These are phyloP conservation scores for Actinernus sp. DNA, from an alignment of 92 coral and sea anemone species.

Conservation along the genomic window DNA sequence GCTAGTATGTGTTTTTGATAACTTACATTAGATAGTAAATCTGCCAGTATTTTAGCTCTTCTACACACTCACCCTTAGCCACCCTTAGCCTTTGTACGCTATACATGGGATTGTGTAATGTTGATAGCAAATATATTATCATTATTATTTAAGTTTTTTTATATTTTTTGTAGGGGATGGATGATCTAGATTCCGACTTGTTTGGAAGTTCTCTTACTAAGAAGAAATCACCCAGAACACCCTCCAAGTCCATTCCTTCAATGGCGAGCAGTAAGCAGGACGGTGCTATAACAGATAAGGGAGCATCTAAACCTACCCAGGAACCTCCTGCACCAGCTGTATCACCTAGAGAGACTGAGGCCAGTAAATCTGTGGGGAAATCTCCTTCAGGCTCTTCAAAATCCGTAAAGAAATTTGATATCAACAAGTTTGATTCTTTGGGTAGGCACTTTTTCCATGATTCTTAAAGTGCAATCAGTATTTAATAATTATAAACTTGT, in stretches of 20 bases:
- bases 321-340: neutral
- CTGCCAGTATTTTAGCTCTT: no score
- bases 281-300: conserved; percentile 2
- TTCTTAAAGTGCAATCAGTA: no score
- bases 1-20: no score
- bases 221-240: conserved; percentile 43
- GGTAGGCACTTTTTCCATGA: conserved; percentile 28
- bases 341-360: neutral
- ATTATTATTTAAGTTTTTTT: no score
- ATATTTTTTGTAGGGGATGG: conserved; percentile 70
- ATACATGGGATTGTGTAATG: no score
- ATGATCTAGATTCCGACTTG: conserved; percentile 94
- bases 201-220: conserved; percentile 88
- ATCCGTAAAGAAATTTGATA: conserved; percentile 72
- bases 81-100: no score
- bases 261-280: conserved; percentile 3
- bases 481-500: no score
- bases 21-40: no score
- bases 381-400: no score
- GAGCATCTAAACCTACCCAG: neutral
- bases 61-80: no score
- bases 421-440: conserved; percentile 21
- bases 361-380: conserved; percentile 1
- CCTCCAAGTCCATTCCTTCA: conserved; percentile 4
- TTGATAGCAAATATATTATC: neutral